These are phyloP conservation scores for Labrus mixtus DNA, from an alignment of 2,113 vertebrate genomes.

Conservation along the genomic window DNA sequence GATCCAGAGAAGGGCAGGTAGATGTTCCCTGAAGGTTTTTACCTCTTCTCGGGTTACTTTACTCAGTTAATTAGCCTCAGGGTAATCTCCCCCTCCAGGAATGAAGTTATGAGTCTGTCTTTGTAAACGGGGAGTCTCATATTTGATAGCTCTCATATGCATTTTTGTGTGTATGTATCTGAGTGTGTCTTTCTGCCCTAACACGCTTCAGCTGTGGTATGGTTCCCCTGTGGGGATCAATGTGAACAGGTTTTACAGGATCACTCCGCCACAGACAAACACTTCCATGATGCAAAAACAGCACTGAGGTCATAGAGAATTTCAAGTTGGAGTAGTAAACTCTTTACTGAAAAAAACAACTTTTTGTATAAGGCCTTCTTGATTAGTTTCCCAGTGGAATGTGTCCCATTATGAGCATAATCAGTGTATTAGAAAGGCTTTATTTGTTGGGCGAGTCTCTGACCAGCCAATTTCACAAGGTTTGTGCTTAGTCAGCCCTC, in stretches of 20 bases:
- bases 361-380: not conserved
- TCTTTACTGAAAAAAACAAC: not conserved
- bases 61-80: conserved; percentile 8
- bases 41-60: not conserved
- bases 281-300: not conserved
- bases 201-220: conserved; percentile 56
- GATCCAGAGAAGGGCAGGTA: conserved; percentile 19
- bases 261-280: conserved; percentile 4
- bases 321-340: not conserved
- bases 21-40: conserved; percentile 38
- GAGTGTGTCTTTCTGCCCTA: conserved; percentile 52
- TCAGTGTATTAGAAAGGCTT: conserved; percentile 1
- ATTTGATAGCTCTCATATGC: conserved; percentile 14
- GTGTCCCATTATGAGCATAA: not conserved
- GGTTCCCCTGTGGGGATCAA: conserved; percentile 37
- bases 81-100: conserved; percentile 1
- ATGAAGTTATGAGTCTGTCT: conserved; percentile 14
- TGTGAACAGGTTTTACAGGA: conserved; percentile 76
- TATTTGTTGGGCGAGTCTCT: conserved; percentile 23
- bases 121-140: conserved; percentile 29
- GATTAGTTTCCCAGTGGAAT: not conserved
- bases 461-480: not conserved
- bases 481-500: conserved; percentile 52
- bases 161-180: not conserved
- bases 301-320: not conserved